Conservation (phyloP, 1,140 invertebrate species). For the Rhizoglyphus robini region DNA sequence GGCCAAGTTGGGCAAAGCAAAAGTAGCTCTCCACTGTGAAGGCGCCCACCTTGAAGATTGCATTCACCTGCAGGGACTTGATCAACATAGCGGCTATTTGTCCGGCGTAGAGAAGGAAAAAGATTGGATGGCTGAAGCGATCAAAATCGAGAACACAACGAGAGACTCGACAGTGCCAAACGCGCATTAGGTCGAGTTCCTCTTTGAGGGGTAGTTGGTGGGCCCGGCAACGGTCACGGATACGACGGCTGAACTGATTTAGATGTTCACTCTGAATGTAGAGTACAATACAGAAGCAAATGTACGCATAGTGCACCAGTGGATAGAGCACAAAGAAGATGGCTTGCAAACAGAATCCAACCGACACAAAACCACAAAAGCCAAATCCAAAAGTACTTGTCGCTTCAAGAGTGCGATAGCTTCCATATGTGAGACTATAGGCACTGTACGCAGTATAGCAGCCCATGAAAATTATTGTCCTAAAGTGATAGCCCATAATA, state of each 20-base stretch:
- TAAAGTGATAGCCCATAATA: background rate
- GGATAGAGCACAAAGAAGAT: background rate
- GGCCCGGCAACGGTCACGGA: background rate
- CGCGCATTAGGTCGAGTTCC: background rate
- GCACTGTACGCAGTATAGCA: background rate
- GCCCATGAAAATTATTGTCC: background rate
- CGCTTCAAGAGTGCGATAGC: background rate
- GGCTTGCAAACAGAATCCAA: background rate
- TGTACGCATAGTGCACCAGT: background rate
- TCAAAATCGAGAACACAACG: background rate
- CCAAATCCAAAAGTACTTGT: background rate
- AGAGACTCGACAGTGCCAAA: background rate
- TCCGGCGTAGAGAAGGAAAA: background rate
- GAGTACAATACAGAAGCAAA: background rate
- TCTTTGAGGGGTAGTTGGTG: background rate
- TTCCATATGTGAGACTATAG: background rate
- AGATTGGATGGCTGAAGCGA: background rate
- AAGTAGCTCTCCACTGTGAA: background rate
- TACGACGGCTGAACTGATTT: background rate
- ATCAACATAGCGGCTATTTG: background rate
- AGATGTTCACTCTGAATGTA: background rate
- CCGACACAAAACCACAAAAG: background rate
- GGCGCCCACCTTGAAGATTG: background rate
- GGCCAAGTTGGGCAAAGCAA: background rate
- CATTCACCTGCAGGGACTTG: background rate